Base-by-base conservation (phyloP, 1,140 invertebrate genomes). In the Scylla paramamosain region DNA sequence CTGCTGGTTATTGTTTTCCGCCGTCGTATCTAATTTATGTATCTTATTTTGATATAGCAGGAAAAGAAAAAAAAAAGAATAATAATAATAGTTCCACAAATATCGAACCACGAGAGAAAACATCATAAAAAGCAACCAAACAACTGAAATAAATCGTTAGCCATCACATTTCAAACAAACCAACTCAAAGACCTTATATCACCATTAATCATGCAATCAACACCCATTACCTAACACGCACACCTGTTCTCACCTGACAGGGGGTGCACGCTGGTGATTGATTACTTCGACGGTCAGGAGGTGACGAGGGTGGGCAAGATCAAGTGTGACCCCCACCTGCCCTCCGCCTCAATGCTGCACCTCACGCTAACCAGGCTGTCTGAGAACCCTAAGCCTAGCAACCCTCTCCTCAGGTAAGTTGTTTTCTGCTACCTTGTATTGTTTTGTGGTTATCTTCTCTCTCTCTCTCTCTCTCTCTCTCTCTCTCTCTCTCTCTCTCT, bases 311-410 rank as follows among this genome's bases (percentile, higher is more conserved):
- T 96, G 16, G 95, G 95, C 39, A 95, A 91, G 45, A 96, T 96
- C 28, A 96, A 96, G 88, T 96, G 95, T 86, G 95, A 96, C 87
- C 95, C 95, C 25, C 94, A 96, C 32, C 87, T 96, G 52, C 94
- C 94, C 4, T 95, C 94, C n/a, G 59, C 92, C 0, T 95, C 32
- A 0, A n/a, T 95, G n/a, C 94, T 95, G 16, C 94, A 96, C 88
- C 95, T 96, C 46, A 96, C 94, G 4, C 94, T 96, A 14, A 95
- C 95, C 0, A 90, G 95, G 25, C 28, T 93, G 14, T 82, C 91
- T 12, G 93, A 48, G 48, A 67, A 67, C 4, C 92, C 91, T 6
- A 67, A 59, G 28, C 94, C 87, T 87, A 96, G 59, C 16, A 96
- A 95, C 88, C 92, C 95, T 0, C 94, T 96, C 4, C 82, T 96